Conservation (phyloP, 1,140 invertebrate species). For the Drosophila nikananu region DNA sequence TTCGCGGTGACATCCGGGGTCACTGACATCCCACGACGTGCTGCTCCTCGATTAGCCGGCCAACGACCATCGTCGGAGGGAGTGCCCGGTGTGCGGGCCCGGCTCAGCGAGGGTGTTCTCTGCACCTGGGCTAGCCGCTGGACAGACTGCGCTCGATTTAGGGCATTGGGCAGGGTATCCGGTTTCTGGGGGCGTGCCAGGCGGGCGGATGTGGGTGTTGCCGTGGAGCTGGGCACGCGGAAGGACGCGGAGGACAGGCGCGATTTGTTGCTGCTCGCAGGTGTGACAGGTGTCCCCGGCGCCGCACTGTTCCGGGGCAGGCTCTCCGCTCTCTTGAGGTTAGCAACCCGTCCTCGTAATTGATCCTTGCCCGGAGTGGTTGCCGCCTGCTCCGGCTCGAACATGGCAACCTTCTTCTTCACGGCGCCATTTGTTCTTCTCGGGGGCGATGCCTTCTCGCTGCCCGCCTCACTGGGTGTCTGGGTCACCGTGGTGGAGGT, state of each 20-base stretch:
- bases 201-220: constrained; percentile 84
- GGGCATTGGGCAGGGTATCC: constrained; percentile 79
- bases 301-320: constrained; percentile 86
- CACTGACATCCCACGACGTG: constrained; percentile 53
- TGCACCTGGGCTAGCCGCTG: constrained; percentile 86
- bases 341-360: constrained; percentile 63
- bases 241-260: constrained; percentile 61
- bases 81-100: constrained; percentile 88
- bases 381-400: constrained; percentile 63
- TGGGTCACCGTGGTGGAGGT: constrained; percentile 64
- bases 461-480: constrained; percentile 89
- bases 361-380: constrained; percentile 44
- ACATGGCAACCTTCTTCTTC: constrained; percentile 83
- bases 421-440: constrained; percentile 52
- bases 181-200: constrained; percentile 86
- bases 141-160: constrained; percentile 85
- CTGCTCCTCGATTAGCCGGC: constrained; percentile 85
- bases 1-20: constrained; percentile 76
- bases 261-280: constrained; percentile 33
- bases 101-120: constrained; percentile 87
- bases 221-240: constrained; percentile 50
- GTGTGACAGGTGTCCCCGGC: constrained; percentile 52
- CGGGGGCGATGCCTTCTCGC: constrained; percentile 86
- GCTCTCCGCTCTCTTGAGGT: constrained; percentile 86
- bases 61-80: constrained; percentile 90